Conservation (phyloP, 2,797 vertebrate genomes). For the Brachymystax lenok region DNA sequence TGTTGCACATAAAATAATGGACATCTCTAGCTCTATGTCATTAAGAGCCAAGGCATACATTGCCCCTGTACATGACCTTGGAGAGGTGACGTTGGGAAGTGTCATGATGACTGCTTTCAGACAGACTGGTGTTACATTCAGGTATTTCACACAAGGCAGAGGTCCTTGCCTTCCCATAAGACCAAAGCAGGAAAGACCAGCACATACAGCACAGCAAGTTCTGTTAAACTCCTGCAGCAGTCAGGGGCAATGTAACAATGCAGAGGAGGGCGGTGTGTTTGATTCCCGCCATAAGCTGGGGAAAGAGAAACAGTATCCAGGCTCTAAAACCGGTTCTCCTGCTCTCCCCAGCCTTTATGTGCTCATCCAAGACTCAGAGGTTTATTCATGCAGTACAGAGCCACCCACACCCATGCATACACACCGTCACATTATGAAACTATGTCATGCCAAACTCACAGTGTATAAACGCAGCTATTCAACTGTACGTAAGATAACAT, state of each 20-base stretch:
- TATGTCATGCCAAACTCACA: neutral
- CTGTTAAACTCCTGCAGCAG: constrained; percentile 10
- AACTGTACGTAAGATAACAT: neutral
- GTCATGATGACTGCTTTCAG: neutral
- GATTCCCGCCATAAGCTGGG: constrained; percentile 27
- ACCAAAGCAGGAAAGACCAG: constrained; percentile 6
- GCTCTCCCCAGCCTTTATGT: constrained; percentile 27
- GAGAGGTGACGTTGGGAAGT: no score
- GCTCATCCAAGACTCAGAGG: constrained; percentile 20
- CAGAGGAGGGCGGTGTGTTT: neutral
- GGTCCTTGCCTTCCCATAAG: constrained; percentile 7
- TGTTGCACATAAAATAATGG: neutral
- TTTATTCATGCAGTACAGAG: neutral
- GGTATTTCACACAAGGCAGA: constrained; percentile 12
- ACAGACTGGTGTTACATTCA: neutral
- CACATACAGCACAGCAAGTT: neutral
- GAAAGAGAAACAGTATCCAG: constrained; percentile 45
- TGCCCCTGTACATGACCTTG: no score
- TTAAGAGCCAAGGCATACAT: no score
- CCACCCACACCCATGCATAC: constrained; percentile 3
- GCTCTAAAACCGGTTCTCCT: constrained; percentile 62
- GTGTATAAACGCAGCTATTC: neutral
- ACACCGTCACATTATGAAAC: neutral
- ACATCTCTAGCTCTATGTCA: no score
- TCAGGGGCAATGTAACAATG: constrained; percentile 7